phyloP scores from a whole-genome alignment of 2,113 vertebrate genomes.

The Marcusenius ussheri region DNA sequence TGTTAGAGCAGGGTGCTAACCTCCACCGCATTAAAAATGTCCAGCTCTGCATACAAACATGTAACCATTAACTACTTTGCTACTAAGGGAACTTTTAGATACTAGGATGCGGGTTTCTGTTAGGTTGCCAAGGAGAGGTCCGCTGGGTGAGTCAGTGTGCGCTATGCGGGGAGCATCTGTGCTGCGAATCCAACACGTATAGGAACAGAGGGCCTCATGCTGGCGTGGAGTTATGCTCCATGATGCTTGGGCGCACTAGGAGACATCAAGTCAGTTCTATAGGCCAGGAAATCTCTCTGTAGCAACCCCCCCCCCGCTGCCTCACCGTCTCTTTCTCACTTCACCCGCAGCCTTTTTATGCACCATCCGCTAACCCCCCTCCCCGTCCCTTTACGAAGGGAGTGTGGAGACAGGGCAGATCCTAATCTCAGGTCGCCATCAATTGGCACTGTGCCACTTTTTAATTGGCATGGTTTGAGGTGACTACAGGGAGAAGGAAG shows the following conservation, averaged over 20 bases:
- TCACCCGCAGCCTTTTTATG: not conserved
- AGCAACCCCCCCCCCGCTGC: not conserved
- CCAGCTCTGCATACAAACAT: not conserved
- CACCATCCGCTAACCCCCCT: not conserved
- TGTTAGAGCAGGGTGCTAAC: not conserved
- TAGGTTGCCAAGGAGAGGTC: not conserved
- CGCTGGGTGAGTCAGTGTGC: not conserved
- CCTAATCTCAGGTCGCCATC: not conserved
- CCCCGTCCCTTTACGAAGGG: not conserved
- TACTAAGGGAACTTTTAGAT: not conserved
- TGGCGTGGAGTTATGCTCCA: not conserved
- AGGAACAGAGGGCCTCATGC: not conserved
- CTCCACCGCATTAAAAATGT: not conserved
- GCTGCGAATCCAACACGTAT: not conserved
- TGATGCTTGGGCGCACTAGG: not conserved
- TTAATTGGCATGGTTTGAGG: not conserved
- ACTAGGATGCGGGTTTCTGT: not conserved
- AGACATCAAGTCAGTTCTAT: not conserved
- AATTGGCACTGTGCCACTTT: not conserved
- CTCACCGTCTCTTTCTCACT: slow-evolving; percentile 17
- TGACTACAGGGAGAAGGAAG: not conserved
- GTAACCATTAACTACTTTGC: not conserved
- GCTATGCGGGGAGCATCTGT: not conserved
- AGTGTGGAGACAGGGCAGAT: not conserved
- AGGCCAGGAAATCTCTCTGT: not conserved